Evolutionary conservation across 2,888 invertebrate species (phyloP), one percentile per base, ranked within the genome.

Genomic region (Drymonia ruficornis): DNA sequence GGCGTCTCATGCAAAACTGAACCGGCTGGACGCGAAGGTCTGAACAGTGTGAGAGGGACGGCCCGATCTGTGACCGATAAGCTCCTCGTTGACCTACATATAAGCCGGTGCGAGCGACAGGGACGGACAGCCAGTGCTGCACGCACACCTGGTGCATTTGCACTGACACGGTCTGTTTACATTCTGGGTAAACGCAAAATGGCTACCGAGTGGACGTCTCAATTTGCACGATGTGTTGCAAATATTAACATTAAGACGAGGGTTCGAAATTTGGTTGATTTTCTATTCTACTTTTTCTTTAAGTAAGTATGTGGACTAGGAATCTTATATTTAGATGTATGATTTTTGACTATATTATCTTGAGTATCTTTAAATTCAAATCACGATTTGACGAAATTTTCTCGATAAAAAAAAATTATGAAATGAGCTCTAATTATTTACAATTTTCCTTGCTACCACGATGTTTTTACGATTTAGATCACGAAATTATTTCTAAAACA

Each of bases 121-220:
- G 49, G 70, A 70, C 59, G 40, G 50, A 28, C 38, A 55, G 51
- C 19, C 45, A 43, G 9, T 55, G 63, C 59, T 63, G 65, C 63
- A 72, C 65, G 60, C 64, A 61, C 6, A 44, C n/a, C 31, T 15
- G 13, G 19, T 51, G 45, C 47, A 47, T 36, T 34, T 68, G 75
- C 70, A 75, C 65, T 59, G 74, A 74, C 71, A 74, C 72, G 78
- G 71, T 78, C 79, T 78, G 78, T 77, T 78, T 78, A 78, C 76
- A 77, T 72, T 67, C 64, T 66, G 61, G 69, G 65, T 63, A 67
- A 56, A 58, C 51, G 64, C 61, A 68, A 68, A 68, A 64, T 65
- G 71, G 63, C 73, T 65, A 67, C 72, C 58, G 61, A 53, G 55
- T 52, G 58, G 63, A 70, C 73, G 60, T 63, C 63, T 69, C 63